phyloP scores from a whole-genome alignment of 2,888 invertebrate genomes.

The Crematogaster levior region DNA sequence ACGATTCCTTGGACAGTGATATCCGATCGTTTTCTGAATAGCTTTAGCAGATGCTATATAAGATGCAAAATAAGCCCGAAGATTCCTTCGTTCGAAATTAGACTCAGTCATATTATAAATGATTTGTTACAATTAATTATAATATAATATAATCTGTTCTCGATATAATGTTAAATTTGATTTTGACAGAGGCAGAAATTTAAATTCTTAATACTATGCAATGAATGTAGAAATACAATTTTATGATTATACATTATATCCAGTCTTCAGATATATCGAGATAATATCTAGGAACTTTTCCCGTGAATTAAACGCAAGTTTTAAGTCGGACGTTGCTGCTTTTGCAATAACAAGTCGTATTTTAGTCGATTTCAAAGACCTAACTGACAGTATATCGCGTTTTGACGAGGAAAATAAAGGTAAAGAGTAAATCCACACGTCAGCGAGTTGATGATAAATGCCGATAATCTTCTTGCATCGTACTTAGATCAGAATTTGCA shows the following conservation, averaged over 20 bases:
- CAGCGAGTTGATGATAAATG: constrained; percentile 22
- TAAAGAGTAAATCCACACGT: constrained; percentile 13
- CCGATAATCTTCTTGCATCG: constrained; percentile 42
- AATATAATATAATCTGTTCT: not conserved
- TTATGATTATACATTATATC: not conserved
- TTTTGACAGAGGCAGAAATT: not conserved
- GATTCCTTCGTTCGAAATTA: not conserved
- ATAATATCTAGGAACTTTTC: constrained; percentile 7
- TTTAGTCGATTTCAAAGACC: constrained; percentile 66
- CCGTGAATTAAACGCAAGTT: constrained; percentile 11
- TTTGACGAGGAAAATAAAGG: not conserved
- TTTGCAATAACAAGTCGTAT: constrained; percentile 58
- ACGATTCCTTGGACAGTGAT: constrained; percentile 38
- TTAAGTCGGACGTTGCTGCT: constrained; percentile 32
- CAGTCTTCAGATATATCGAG: constrained; percentile 14
- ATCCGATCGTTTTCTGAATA: not conserved
- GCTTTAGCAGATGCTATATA: not conserved
- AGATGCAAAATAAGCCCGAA: not conserved
- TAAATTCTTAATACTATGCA: not conserved
- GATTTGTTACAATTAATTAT: not conserved
- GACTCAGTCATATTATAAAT: not conserved
- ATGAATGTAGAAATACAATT: not conserved
- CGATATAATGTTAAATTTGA: not conserved
- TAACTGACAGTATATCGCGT: constrained; percentile 53
- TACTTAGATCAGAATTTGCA: not conserved